phyloP scores from a whole-genome alignment of 2,888 invertebrate species.

The Agrotis clavis region DNA sequence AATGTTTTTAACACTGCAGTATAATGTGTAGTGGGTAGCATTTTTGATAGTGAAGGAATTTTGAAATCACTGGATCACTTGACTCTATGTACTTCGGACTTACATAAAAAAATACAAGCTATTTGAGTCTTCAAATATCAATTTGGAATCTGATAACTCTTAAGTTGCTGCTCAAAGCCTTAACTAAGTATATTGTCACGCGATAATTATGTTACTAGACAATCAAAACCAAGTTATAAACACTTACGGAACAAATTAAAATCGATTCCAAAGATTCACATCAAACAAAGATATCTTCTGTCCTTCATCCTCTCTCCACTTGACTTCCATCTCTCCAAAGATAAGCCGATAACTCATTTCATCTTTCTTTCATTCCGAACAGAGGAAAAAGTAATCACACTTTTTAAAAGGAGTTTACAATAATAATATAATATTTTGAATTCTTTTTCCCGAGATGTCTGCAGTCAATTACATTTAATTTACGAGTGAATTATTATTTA shows the following conservation, averaged over 20 bases:
- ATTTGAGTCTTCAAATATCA: no score
- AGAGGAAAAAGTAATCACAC: constrained; percentile 52
- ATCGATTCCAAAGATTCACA: not conserved
- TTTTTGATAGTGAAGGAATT: no score
- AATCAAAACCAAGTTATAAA: no score
- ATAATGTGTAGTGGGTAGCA: no score
- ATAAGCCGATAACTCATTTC: constrained; percentile 54
- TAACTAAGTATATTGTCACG: no score
- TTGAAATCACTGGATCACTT: no score
- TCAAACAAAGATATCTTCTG: constrained; percentile 6
- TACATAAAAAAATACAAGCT: no score
- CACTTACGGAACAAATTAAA: constrained; percentile 1
- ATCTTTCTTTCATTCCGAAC: constrained; percentile 38
- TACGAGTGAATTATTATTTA: constrained; percentile 17
- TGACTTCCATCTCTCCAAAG: constrained; percentile 46
- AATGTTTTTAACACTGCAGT: no score
- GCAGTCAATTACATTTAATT: constrained; percentile 45
- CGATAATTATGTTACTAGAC: not conserved
- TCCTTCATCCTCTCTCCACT: constrained; percentile 1
- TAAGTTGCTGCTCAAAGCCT: no score
- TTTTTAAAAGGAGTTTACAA: constrained; percentile 52
- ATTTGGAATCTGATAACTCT: no score
- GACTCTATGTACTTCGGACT: no score
- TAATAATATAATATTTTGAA: constrained; percentile 48
- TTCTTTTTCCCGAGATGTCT: constrained; percentile 30